Evolutionary conservation across 2,113 vertebrate species (phyloP), one percentile per base, ranked within the genome.

Genomic region (Acrocephalus arundinaceus): DNA sequence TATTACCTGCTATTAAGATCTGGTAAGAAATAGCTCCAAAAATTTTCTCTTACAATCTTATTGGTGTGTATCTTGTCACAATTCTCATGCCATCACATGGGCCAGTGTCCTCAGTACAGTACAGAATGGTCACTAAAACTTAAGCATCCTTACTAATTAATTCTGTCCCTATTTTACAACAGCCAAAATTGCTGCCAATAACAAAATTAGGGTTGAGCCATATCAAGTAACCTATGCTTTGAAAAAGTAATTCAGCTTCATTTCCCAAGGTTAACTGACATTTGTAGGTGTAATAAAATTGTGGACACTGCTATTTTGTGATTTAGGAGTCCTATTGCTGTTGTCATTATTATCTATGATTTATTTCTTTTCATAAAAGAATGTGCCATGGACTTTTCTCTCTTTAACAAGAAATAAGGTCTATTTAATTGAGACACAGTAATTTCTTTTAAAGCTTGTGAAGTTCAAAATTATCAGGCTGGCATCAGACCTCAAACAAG

Each of bases 221-320:
- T 15, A 51, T 25, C 33, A 90, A 55, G 80, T 13, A 89, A 54
- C n/a, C 78, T 65, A 33, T 46, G 63, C 55, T 90, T 80, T 89
- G 43, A 54, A 83, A 30, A 86, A 92, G 41, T 80, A 15, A 88
- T 86, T 91, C 75, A 21, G 73, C 88, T 96, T 95, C 73, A 93
- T 85, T 77, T 91, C 74, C 43, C 76, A 93, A 57, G 33, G 61
- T 94, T 94, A 91, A 75, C 65, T 75, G 85, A 96, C 87, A 90
- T 72, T 72, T 92, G 63, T 45, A 30, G 63, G 25, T 15, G 15
- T 13, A 59, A 95, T 85, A 92, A 93, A 98, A 88, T 70, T 11
- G 62, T 61, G 90, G 77, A 73, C 37, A 37, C 17, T 71, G 49
- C 55, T 82, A 41, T 90, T 97, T 83, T 79, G 70, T 92, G 76